These are phyloP conservation scores for Ammospiza caudacuta DNA, from an alignment of 2,113 vertebrate genomes.

Conservation along the genomic window DNA sequence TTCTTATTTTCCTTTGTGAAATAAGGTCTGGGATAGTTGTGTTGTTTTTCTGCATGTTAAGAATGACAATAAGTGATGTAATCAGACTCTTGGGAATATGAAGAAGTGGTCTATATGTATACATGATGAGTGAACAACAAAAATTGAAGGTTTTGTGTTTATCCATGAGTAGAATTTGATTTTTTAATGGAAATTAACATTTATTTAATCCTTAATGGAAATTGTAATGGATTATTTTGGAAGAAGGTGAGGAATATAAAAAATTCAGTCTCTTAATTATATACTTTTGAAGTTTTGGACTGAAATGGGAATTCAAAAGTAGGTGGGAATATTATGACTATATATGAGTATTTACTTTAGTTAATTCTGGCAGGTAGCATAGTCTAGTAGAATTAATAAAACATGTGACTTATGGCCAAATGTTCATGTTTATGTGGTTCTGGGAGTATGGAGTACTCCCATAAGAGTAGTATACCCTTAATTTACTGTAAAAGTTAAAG, in stretches of 20 bases:
- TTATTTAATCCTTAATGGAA: not conserved
- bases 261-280: not conserved
- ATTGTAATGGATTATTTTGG: not conserved
- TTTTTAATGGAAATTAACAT: not conserved
- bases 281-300: not conserved
- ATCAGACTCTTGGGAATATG: rapidly evolving
- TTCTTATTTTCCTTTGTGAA: not conserved
- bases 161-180: not conserved
- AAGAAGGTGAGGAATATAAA: not conserved
- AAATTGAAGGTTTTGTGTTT: not conserved
- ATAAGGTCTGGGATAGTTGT: not conserved
- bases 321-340: not conserved
- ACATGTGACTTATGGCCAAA: not conserved
- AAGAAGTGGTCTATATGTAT: not conserved
- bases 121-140: not conserved
- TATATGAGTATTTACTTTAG: not conserved
- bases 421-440: not conserved
- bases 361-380: not conserved
- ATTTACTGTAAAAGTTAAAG: not conserved
- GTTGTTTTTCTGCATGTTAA: not conserved
- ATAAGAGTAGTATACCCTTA: not conserved
- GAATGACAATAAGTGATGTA: not conserved
- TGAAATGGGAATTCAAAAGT: not conserved
- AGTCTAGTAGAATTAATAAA: not conserved
- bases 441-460: not conserved